phyloP scores from a whole-genome alignment of 2,888 invertebrate species.

The Pyrrhosoma nymphula region DNA sequence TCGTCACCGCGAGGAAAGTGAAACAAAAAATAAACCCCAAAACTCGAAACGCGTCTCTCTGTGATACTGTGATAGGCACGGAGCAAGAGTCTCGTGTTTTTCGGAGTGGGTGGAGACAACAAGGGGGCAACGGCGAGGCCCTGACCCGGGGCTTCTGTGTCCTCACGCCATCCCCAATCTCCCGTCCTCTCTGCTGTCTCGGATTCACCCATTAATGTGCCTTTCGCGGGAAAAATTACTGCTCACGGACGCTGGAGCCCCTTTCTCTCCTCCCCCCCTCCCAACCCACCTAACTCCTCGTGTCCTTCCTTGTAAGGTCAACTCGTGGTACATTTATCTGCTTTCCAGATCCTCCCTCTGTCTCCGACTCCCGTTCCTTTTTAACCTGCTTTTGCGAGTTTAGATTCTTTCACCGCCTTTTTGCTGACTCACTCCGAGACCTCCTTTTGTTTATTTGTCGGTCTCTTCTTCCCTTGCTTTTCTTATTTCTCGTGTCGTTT shows the following conservation, averaged over 20 bases:
- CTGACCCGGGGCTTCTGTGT: not conserved
- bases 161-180: not conserved
- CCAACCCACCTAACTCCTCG: not conserved
- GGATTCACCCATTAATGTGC: constrained; percentile 12
- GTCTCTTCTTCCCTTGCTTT: not conserved
- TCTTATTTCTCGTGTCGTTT: not conserved
- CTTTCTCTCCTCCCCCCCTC: not conserved
- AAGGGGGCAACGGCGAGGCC: not conserved
- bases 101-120: not conserved
- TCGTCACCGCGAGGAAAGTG: not conserved
- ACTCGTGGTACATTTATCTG: not conserved
- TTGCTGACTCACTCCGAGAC: constrained; percentile 19
- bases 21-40: not conserved
- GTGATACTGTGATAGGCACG: not conserved
- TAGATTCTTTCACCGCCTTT: not conserved
- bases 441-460: constrained; percentile 11
- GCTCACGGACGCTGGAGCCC: not conserved
- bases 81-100: not conserved
- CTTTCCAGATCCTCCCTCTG: not conserved
- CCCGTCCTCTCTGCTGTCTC: not conserved
- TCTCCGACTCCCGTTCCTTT: not conserved
- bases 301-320: not conserved
- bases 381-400: constrained; percentile 23
- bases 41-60: not conserved
- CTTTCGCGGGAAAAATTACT: not conserved